These are phyloP conservation scores for Falco punctatus DNA, from an alignment of 2,113 vertebrate species.

Conservation along the genomic window DNA sequence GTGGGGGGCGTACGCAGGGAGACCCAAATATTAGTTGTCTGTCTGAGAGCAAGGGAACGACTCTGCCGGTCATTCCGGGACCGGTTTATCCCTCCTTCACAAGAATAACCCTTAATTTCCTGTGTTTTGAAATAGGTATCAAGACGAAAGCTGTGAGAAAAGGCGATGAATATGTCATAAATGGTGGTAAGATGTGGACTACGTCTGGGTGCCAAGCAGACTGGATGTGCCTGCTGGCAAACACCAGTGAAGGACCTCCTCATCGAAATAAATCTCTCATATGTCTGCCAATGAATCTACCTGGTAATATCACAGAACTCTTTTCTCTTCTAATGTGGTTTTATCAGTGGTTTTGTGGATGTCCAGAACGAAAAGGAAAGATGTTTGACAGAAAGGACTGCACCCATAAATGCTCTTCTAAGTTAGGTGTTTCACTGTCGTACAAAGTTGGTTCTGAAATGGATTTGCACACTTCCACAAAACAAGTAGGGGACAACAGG, in stretches of 20 bases:
- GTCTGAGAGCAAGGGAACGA: background rate
- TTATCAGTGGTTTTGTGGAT: background rate
- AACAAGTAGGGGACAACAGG: background rate
- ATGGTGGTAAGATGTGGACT: constrained; percentile 86
- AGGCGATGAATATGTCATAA: constrained; percentile 81
- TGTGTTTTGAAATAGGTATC: constrained; percentile 73
- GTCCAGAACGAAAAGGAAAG: background rate
- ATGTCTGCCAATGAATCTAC: constrained; percentile 83
- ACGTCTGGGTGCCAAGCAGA: constrained; percentile 80
- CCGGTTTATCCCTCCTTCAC: background rate
- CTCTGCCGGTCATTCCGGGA: background rate
- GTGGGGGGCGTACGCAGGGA: background rate
- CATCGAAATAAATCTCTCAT: constrained; percentile 86
- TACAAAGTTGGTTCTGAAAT: background rate
- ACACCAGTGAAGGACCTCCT: constrained; percentile 75
- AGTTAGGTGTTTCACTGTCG: background rate
- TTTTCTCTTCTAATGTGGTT: background rate
- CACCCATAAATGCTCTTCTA: background rate
- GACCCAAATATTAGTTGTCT: background rate
- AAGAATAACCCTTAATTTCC: background rate
- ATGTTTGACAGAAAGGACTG: background rate
- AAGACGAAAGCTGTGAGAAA: constrained; percentile 81
- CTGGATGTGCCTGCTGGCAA: constrained; percentile 85
- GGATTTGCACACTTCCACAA: background rate
- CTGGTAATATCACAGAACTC: constrained; percentile 65